Base-by-base conservation (phyloP, 2,888 invertebrate genomes). In the Xanthia icteritia region DNA sequence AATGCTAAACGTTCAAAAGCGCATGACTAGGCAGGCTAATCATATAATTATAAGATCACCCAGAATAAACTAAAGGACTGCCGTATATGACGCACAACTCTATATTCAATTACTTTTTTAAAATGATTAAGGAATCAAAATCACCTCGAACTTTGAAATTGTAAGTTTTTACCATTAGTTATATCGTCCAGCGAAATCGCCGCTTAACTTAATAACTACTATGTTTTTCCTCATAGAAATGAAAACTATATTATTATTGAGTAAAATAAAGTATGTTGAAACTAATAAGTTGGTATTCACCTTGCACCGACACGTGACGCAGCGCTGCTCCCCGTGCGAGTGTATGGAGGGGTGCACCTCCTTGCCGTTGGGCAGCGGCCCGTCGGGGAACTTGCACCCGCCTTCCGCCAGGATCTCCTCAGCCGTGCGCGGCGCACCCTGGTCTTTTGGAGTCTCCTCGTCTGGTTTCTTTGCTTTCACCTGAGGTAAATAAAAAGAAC, bases 301-400 rank as follows among this genome's bases (percentile, higher is more conserved):
- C 97, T 98, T 98, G 97, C 99, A 99, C 89, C 98, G 97, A 93
- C 99, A 99, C 88, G 98, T 98, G 92, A 99, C 98, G 94, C 99
- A 99, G 94, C 98, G 98, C 93, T 98, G 98, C 91, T 98, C 98
- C 58, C 99, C 99, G 90, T 99, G 98, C 27, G 99, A 98, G 90
- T 98, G 98, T 86, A 99, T 97, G 36, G 98, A 97, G 0, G 99
- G 99, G 96, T 99, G 99, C 97, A 99, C 99, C 92, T 98, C 98
- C 89, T 98, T 97, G 56, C 98, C 98, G 84, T 98, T 97, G 72
- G 97, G 97, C 82, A 97, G 96, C 0, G 98, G 97, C 65, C 97
- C 97, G 76, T 97, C 96, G 0, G 98, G 97, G 91, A 98, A 98
- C 91, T 97, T 97, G 95, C 99, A 99, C 36, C 99, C 99, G 6